Evolutionary conservation across 2,113 vertebrate genomes (phyloP), one percentile per base, ranked within the genome.

Genomic region (Zapornia atra): DNA sequence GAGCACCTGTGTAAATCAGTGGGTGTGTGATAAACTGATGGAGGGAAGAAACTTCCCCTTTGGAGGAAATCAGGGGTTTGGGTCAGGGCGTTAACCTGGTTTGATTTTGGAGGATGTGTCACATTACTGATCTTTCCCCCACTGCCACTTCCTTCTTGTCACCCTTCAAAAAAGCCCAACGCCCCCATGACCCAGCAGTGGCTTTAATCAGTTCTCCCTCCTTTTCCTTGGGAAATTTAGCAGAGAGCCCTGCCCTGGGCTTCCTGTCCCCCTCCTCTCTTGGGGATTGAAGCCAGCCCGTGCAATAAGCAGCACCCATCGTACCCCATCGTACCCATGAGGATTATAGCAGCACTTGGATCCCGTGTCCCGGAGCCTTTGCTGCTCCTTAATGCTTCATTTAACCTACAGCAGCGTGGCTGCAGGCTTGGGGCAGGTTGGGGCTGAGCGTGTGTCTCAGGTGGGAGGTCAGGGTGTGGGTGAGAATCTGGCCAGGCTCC

Each of bases 141-240:
- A 1, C 34, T 28, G 53, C 59, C 20, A 0, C 40, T 33, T 34
- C 11, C 50, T 44, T 28, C 53, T 63, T 46, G 26, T 36, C 53
- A 15, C 3, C 56, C 31, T 46, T 21, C 34, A 51, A 34, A 42
- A 50, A 24, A 44, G 26, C 0, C 33, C n/a, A 16, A 5, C 5
- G 2, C 33, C 25, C 36, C n/a, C 0, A 31, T 7, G n/a, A 24
- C 21, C 40, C 51, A 15, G 34, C 36, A 2, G 26, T 6, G 33
- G 3, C 2, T 61, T 22, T 21, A 10, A 40, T 38, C 50, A 9
- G 5, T 70, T 75, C 68, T 68, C 75, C 48, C 19, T 9, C 28
- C 36, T 1, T 0, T 2, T 6, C 1, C 0, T 2, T 6, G 40
- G 10, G 21, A 28, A n/a, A 34, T 42, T 15, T 5, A 36, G n/a